Conservation (phyloP, 2,113 vertebrate genomes). For the Tragelaphus imberbis region DNA sequence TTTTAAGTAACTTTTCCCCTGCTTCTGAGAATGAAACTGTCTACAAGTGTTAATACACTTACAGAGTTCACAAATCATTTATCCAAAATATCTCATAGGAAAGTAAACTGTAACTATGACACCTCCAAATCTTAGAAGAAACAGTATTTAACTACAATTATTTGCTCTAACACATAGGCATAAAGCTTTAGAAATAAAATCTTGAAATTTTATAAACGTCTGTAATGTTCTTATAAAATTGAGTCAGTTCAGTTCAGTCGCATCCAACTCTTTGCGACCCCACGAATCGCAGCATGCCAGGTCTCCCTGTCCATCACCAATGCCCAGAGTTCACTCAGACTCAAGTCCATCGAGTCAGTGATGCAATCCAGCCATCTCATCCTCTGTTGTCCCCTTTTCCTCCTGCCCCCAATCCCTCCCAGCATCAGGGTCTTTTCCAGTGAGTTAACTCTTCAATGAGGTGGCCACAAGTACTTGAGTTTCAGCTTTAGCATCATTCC, state of each 20-base stretch:
- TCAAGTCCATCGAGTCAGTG: no score
- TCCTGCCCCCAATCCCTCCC: no score
- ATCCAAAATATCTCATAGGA: not conserved
- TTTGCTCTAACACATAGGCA: not conserved
- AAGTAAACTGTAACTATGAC: not conserved
- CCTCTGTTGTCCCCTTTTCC: no score
- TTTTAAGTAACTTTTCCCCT: not conserved
- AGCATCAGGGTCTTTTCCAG: no score
- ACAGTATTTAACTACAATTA: not conserved
- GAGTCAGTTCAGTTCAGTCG: no score
- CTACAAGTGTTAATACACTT: not conserved
- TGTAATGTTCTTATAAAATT: not conserved
- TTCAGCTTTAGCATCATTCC: no score
- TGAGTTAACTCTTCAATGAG: no score
- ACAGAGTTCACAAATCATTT: not conserved
- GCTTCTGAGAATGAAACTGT: constrained; percentile 1
- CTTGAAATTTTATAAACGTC: not conserved
- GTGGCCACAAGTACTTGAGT: no score
- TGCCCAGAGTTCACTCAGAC: accelerated
- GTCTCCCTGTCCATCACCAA: no score
- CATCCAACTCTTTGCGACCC: no score
- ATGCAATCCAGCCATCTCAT: no score
- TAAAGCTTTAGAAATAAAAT: not conserved
- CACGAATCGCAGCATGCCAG: not conserved
- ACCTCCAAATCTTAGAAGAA: no score